These are phyloP conservation scores for Crossaster papposus DNA, from an alignment of 53 echinoderm and acorn worm genomes.

Conservation along the genomic window DNA sequence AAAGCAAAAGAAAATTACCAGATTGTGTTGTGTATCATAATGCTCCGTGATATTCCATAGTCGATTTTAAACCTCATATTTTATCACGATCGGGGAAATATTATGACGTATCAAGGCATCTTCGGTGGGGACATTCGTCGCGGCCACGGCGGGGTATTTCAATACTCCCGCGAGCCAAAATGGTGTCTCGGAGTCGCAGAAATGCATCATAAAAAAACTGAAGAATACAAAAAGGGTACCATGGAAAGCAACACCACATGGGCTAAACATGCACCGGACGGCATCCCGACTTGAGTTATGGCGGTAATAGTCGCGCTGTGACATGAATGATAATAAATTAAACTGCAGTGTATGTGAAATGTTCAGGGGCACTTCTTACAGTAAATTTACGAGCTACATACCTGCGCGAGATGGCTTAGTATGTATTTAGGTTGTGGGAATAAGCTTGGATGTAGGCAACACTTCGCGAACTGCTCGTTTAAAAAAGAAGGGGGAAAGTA, in stretches of 20 bases:
- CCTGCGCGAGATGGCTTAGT: background rate
- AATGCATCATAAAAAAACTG: too few species aligned
- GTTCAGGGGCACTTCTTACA: background rate
- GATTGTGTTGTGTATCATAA: background rate
- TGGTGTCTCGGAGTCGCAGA: slow-evolving; percentile 7
- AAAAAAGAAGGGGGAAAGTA: too few species aligned
- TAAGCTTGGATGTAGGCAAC: background rate
- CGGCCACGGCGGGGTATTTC: background rate
- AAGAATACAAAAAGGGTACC: background rate
- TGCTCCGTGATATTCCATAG: background rate
- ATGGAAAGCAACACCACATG: background rate
- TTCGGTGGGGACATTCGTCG: background rate
- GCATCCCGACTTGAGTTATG: background rate
- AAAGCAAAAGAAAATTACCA: too few species aligned
- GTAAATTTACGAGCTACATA: slow-evolving; percentile 5
- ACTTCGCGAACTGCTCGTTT: background rate
- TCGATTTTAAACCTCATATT: background rate
- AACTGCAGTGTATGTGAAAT: slow-evolving; percentile 1
- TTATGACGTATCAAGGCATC: background rate
- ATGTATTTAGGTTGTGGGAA: slow-evolving; percentile 6
- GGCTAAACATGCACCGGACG: background rate
- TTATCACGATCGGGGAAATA: background rate
- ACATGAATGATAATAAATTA: slow-evolving; percentile 11
- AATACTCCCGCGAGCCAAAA: background rate
- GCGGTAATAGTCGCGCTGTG: background rate